Percentiles rank a stretch among this genome's conserved stretches.
phyloP scores from a whole-genome alignment of 1,140 invertebrate species.

The Zaprionus camerounensis region DNA sequence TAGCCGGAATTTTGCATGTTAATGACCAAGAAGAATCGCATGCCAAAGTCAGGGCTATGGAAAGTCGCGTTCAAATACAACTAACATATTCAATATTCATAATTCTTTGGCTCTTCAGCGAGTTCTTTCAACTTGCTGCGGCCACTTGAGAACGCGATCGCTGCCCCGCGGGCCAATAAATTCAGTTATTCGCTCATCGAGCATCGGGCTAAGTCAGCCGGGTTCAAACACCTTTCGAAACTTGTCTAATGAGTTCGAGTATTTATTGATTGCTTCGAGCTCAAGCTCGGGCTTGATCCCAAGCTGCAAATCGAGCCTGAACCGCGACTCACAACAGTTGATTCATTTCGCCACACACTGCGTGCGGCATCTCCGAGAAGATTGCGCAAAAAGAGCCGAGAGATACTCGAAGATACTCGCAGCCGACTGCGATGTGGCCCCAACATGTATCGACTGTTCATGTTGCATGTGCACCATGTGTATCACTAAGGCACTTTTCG shows the following conservation, averaged over 20 bases:
- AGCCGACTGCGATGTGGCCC: not conserved
- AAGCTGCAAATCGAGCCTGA: not conserved
- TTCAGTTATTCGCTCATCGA: constrained; percentile 14
- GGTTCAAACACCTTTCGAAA: constrained; percentile 79
- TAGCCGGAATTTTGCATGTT: constrained; percentile 39
- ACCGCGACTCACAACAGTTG: constrained; percentile 14
- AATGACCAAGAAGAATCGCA: constrained; percentile 55
- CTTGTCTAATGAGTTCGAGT: constrained; percentile 66
- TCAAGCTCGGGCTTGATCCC: constrained; percentile 14
- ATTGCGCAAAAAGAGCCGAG: constrained; percentile 28
- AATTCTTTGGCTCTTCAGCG: constrained; percentile 40
- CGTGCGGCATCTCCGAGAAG: constrained; percentile 27
- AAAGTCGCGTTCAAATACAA: constrained; percentile 9
- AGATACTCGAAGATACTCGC: constrained; percentile 6
- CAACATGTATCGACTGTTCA: not conserved
- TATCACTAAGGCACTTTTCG: constrained; percentile 41
- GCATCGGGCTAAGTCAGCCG: constrained; percentile 23
- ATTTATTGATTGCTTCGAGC: constrained; percentile 61
- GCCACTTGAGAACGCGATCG: constrained; percentile 34
- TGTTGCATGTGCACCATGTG: constrained; percentile 30
- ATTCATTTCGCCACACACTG: constrained; percentile 42
- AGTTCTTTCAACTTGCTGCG: constrained; percentile 61
- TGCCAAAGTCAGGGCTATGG: constrained; percentile 48
- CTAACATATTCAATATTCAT: constrained; percentile 48
- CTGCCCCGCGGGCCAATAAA: constrained; percentile 52